phyloP scores from a whole-genome alignment of 2,888 invertebrate species.

The Thereva nobilitata region DNA sequence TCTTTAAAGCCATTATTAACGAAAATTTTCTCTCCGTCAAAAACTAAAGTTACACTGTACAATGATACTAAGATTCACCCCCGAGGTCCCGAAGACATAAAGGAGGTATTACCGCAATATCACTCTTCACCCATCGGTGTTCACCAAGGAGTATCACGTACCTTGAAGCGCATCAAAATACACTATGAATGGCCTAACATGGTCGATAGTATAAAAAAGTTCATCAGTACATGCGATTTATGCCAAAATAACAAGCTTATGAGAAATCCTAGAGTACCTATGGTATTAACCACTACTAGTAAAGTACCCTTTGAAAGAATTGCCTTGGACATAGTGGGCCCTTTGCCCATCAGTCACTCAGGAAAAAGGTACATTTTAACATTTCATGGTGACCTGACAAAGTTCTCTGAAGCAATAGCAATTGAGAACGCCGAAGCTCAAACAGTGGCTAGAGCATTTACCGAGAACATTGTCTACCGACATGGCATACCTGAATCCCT shows the following conservation, averaged over 20 bases:
- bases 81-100: no score
- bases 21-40: no score
- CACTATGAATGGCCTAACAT: conserved; percentile 17
- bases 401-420: neutral
- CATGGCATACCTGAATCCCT: neutral
- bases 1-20: no score
- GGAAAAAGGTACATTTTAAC: conserved; percentile 11
- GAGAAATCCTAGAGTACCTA: conserved; percentile 19
- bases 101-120: no score
- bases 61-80: no score
- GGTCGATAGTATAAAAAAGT: conserved; percentile 28
- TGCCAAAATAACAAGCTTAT: conserved; percentile 31
- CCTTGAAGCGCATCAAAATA: no score
- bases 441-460: neutral
- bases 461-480: conserved; percentile 7
- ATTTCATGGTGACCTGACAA: conserved; percentile 5
- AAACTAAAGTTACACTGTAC: no score
- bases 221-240: conserved; percentile 1
- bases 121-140: no score
- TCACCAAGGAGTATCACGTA: no score
- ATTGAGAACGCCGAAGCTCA: neutral
- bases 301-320: conserved; percentile 1
- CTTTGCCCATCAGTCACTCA: neutral
- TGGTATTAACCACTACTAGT: conserved; percentile 16
- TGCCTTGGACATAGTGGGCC: neutral